Base-by-base conservation (phyloP, 1,140 invertebrate genomes). In the Drosophila prosaltans region DNA sequence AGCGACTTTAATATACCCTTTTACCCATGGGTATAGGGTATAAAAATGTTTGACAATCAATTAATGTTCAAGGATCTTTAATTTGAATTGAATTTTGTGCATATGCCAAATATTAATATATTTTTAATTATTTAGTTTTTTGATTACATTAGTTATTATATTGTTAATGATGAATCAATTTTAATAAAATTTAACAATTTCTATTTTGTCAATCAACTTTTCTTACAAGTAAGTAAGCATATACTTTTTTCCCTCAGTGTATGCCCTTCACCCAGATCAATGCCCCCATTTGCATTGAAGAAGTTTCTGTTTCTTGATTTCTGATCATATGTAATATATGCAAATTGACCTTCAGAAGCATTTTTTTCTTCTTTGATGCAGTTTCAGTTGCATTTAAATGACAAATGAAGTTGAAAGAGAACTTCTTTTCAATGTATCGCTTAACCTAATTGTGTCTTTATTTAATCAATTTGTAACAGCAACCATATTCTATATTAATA, bases 261-360 rank as follows among this genome's bases (percentile, higher is more conserved):
- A 59, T 59, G 57, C 57, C 57, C 57, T 59, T 59, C 57, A 59
- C 32, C 32, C 57, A 40, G 57, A 59, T 40, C 57, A 24, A 59
- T 59, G 57, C 57, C 8, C 54, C 28, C 54, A 16, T 39, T 59
- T 59, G 16, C 2, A 24, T 51, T 26, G n/a, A 51, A 24, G 45
- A 36, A 32, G 57, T 59, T 16, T 24, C 30, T 59, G 57, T 5
- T 16, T 59, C 21, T 39, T 59, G 57, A 39, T 36, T 36, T 36
- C 32, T 36, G 32, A 36, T 1, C 32, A 36, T 6, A 36, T 59
- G 21, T 9, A 59, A 30, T 30, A 58, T 58, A 36, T 36, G 55
- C n/a, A 59, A 36, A 40, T 26, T 51, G 45, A 51, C 45, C 45
- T 51, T 51, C 45, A 26, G 26, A 21, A 10, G 45, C 21, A 11